Percentiles rank a stretch among this genome's conserved stretches.
Conservation (phyloP, 2,888 invertebrate genomes). For the Ectemnius continuus region DNA sequence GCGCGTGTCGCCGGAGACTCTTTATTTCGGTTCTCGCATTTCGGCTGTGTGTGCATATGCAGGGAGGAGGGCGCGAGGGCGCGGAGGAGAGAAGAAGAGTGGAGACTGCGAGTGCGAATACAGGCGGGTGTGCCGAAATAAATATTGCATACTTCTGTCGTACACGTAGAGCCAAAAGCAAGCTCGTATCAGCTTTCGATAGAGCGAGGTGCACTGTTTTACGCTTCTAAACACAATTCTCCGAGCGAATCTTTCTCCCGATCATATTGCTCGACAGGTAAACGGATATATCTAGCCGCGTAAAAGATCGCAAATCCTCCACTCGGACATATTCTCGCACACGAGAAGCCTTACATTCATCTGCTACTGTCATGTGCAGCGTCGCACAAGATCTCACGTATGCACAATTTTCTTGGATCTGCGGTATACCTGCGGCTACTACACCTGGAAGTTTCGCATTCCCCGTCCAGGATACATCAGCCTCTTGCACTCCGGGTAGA, state of each 20-base stretch:
- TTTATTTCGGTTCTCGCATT: conserved; percentile 68
- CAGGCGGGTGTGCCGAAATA: conserved; percentile 55
- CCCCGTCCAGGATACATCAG: conserved; percentile 6
- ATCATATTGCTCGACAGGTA: neutral
- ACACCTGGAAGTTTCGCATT: conserved; percentile 12
- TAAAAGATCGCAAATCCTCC: too few species aligned
- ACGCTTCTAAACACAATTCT: neutral
- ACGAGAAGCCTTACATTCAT: conserved; percentile 7
- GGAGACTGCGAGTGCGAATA: conserved; percentile 13
- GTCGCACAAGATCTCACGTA: conserved; percentile 20
- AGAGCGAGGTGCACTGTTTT: conserved; percentile 21
- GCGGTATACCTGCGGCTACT: neutral
- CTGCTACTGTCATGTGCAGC: conserved; percentile 24
- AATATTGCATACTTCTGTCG: conserved; percentile 58
- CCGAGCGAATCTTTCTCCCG: neutral
- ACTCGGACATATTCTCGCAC: conserved; percentile 10
- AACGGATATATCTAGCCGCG: too few species aligned
- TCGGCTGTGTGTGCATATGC: conserved; percentile 46
- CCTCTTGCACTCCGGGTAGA: conserved; percentile 18
- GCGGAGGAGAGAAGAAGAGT: neutral
- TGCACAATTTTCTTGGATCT: conserved; percentile 34
- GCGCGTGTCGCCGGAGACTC: conserved; percentile 60
- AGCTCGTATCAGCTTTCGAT: conserved; percentile 62
- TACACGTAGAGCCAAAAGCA: conserved; percentile 45
- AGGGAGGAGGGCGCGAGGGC: conserved; percentile 11